Evolutionary conservation across 2,888 invertebrate genomes (phyloP), one percentile per base, ranked within the genome.

Genomic region (Rhopalosiphum nymphaeae): DNA sequence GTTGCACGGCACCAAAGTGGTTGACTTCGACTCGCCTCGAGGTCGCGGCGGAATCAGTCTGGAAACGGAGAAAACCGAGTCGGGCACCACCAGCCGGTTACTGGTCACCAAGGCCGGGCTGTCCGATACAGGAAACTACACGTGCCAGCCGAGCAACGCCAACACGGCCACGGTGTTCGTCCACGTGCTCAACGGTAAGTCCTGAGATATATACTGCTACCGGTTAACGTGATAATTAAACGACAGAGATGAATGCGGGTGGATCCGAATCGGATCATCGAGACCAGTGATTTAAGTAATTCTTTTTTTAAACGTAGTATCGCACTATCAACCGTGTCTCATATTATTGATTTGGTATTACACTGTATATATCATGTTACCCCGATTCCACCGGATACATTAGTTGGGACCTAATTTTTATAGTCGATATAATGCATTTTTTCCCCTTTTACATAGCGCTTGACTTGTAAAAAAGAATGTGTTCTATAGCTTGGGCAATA

Each of bases 101-200:
- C 97, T 98, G 95, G 98, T 98, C 95, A 98, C 98, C 94, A 97
- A 98, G 95, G 98, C 98, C 87, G 97, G 98, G 95, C 97, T 98
- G 85, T 96, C 97, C 94, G 98, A 98, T 96, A 98, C 97, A 89
- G 98, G 98, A 95, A 98, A 98, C 96, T 98, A 98, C 96, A 98
- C 98, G 94, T 98, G 98, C 96, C 97, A 98, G 95, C 98, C 98
- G 94, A 97, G 97, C 96, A 98, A 98, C 95, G 98, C 98, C 46
- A 95, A 95, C 94, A 95, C 95, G 56, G 96, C 96, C 94, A 96
- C 96, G 94, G 96, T 96, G 95, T 96, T 96, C 94, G 96, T 96
- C 46, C 96, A 96, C 95, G 96, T 96, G 78, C 96, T 96, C 93
- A 96, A 96, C 95, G 96, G 96, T 96, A 95, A 95, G 95, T n/a